A percentile compares a stretch with the other conserved stretches of the same genome.
phyloP scores from a whole-genome alignment of 2,113 vertebrate species.

The Tragelaphus buxtoni region DNA sequence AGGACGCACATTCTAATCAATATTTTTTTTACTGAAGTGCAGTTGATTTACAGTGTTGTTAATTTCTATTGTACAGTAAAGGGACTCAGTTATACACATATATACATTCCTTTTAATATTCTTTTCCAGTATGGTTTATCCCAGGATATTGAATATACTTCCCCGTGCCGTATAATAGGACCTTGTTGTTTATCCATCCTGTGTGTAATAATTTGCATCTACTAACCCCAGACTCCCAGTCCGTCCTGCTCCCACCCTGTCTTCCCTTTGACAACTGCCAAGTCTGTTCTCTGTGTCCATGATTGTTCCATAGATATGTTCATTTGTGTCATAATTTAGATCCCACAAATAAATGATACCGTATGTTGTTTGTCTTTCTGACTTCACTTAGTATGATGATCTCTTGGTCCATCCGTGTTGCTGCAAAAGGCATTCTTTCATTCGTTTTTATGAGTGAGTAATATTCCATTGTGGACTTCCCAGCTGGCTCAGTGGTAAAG shows the following conservation, averaged over 20 bases:
- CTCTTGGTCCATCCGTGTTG: not conserved
- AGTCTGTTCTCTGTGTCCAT: not conserved
- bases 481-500: not conserved
- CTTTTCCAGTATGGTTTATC: not conserved
- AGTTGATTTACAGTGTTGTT: not conserved
- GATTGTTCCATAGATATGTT: not conserved
- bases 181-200: not conserved
- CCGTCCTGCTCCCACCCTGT: not conserved
- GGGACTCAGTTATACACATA: not conserved
- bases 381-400: not conserved
- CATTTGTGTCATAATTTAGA: not conserved
- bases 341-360: not conserved
- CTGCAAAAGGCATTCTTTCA: not conserved
- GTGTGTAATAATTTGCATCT: not conserved
- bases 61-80: not conserved
- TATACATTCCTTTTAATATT: not conserved
- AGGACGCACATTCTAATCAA: not conserved
- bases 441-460: not conserved
- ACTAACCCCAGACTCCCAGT: not conserved
- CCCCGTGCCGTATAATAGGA: not conserved
- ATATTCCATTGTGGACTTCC: not conserved
- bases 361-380: not conserved
- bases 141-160: not conserved
- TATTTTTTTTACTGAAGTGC: not conserved
- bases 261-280: not conserved